Evolutionary conservation across 2,113 vertebrate genomes (phyloP).

Genomic region (Brachyhypopomus gauderio): DNA sequence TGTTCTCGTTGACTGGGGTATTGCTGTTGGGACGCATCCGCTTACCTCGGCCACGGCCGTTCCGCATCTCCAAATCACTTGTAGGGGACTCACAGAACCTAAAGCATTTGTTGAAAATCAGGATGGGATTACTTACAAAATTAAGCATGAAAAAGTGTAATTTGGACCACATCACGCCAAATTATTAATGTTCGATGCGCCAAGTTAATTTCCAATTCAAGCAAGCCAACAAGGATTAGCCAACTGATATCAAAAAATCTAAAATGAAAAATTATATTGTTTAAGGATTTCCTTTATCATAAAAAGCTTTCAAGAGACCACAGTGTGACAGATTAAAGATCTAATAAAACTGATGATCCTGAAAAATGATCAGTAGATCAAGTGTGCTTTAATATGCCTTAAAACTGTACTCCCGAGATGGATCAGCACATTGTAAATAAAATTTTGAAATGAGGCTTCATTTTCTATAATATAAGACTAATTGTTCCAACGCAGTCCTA

Average conservation of each 20-base stretch:
- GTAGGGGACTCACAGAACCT: constrained; percentile 99
- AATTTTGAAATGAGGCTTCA: constrained; percentile 16
- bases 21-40: constrained; percentile 94
- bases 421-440: background rate
- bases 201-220: background rate
- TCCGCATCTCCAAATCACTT: constrained; percentile 97
- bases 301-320: background rate
- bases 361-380: background rate
- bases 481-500: constrained; percentile 2
- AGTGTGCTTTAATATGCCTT: background rate
- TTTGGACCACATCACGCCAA: background rate
- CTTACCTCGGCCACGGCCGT: constrained; percentile 93
- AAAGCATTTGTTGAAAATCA: constrained; percentile 33
- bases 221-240: background rate
- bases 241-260: background rate
- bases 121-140: background rate
- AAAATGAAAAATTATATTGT: background rate
- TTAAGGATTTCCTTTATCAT: background rate
- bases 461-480: background rate
- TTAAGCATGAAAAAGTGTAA: background rate
- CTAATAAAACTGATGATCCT: no score
- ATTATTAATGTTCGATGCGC: background rate
- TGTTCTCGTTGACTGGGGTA: constrained; percentile 86
- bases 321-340: background rate
- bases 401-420: background rate